phyloP scores from a whole-genome alignment of 2,888 invertebrate species.

The Glaucopsyche alexis region DNA sequence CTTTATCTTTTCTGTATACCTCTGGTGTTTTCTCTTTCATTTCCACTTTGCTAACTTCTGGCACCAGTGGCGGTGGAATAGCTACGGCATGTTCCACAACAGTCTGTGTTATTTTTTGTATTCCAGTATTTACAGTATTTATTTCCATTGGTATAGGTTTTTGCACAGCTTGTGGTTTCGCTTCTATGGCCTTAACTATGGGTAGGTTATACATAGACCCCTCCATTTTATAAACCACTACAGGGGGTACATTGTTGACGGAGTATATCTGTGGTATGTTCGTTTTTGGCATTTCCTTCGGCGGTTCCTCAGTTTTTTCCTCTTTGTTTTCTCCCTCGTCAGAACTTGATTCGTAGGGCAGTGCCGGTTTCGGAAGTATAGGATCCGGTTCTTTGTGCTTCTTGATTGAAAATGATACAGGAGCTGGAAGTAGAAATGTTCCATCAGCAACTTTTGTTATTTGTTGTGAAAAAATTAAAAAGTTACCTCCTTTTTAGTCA shows the following conservation, averaged over 20 bases:
- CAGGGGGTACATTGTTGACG: conserved; percentile 51
- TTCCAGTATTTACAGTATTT: conserved; percentile 28
- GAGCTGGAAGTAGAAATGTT: conserved; percentile 66
- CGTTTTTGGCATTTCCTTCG: conserved; percentile 40
- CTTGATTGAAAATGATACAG: conserved; percentile 92
- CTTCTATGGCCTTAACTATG: conserved; percentile 46
- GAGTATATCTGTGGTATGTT: conserved; percentile 43
- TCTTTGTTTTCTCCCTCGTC: conserved; percentile 78
- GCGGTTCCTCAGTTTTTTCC: conserved; percentile 44
- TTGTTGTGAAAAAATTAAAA: too few species aligned
- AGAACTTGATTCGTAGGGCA: conserved; percentile 88
- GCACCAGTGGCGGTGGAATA: conserved; percentile 29
- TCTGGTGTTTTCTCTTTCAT: conserved; percentile 41
- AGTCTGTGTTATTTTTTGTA: conserved; percentile 36
- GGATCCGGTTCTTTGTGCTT: conserved; percentile 87
- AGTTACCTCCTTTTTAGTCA: too few species aligned
- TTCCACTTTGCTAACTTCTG: conserved; percentile 34
- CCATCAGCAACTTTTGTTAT: too few species aligned
- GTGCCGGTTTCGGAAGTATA: conserved; percentile 84
- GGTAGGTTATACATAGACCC: conserved; percentile 51
- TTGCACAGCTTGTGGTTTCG: conserved; percentile 44
- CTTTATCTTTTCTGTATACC: conserved; percentile 30
- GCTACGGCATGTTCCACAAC: conserved; percentile 37
- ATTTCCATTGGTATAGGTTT: conserved; percentile 36
- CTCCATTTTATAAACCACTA: conserved; percentile 65